Conservation (phyloP, 2,797 vertebrate species). For the Clarias laeviceps region DNA sequence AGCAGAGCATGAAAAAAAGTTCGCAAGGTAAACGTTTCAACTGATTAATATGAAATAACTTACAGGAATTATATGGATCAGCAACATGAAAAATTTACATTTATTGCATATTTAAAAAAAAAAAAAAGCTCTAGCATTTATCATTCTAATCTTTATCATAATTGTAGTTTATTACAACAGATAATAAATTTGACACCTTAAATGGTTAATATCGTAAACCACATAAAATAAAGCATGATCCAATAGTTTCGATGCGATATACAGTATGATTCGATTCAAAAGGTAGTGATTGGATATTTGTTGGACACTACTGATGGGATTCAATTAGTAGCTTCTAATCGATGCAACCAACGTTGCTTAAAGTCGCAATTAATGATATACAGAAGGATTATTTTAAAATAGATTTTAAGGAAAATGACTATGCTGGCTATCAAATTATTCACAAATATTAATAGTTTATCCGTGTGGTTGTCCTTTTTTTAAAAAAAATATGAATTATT, state of each 20-base stretch:
- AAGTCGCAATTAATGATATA: not conserved
- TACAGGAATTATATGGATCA: not conserved
- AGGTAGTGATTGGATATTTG: not conserved
- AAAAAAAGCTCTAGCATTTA: no score
- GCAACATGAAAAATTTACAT: not conserved
- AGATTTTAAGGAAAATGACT: not conserved
- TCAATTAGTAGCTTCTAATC: not conserved
- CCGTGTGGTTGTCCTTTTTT: not conserved
- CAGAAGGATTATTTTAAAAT: not conserved
- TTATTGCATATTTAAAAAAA: not conserved
- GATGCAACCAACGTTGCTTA: not conserved
- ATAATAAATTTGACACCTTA: not conserved
- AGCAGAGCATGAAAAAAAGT: slow-evolving; percentile 27
- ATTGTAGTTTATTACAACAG: not conserved
- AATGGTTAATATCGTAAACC: no score
- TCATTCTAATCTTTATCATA: not conserved
- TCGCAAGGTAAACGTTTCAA: not conserved
- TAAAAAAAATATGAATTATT: not conserved
- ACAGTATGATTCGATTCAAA: not conserved
- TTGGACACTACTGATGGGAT: not conserved
- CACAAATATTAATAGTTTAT: not conserved
- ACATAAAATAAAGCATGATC: not conserved
- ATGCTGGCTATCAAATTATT: not conserved
- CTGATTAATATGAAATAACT: not conserved
- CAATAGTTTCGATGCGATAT: not conserved